phyloP scores from a whole-genome alignment of 1,140 invertebrate species.

The Lucilia sericata region DNA sequence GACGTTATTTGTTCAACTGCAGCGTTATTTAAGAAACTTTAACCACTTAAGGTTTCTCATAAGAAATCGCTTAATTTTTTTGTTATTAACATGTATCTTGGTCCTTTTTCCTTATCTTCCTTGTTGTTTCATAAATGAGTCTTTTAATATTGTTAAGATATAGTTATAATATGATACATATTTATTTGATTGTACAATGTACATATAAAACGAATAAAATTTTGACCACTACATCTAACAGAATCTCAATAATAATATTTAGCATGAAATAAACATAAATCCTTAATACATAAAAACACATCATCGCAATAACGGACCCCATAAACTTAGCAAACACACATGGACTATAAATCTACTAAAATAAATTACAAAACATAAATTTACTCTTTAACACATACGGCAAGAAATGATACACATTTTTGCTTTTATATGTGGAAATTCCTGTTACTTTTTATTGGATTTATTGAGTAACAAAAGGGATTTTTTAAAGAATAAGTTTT shows the following conservation, averaged over 20 bases:
- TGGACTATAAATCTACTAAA: background rate
- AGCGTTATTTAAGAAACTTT: too few relatives aligned
- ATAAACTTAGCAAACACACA: background rate
- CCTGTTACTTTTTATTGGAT: too few relatives aligned
- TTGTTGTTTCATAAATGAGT: background rate
- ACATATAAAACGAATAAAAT: background rate
- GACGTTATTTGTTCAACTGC: too few relatives aligned
- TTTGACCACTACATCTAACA: background rate
- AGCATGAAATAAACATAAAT: constrained; percentile 2
- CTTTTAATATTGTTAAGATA: background rate
- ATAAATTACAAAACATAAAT: background rate
- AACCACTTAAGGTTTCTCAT: too few relatives aligned
- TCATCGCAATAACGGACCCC: background rate
- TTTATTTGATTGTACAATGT: background rate
- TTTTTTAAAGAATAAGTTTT: too few relatives aligned
- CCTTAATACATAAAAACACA: background rate
- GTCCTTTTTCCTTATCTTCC: background rate
- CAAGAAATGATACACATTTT: background rate
- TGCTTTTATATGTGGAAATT: background rate
- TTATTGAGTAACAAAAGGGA: too few relatives aligned
- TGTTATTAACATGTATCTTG: background rate
- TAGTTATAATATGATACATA: background rate
- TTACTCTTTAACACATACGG: background rate
- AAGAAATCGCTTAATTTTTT: too few relatives aligned
- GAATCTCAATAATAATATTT: background rate